Evolutionary conservation across 2,888 invertebrate species (phyloP), one percentile per base, ranked within the genome.

Genomic region (Leptothorax acervorum): DNA sequence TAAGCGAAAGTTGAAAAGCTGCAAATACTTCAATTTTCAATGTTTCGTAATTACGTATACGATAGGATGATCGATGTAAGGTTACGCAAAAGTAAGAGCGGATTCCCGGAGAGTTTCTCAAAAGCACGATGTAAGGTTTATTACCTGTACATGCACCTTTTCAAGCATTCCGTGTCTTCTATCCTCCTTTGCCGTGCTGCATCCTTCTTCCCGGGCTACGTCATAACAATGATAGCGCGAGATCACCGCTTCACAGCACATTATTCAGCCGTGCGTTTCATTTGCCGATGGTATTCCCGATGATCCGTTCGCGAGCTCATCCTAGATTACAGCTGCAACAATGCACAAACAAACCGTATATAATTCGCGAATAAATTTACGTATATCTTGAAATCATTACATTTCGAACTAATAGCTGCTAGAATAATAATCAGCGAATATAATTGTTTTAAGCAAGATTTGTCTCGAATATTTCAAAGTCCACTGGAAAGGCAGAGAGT

Each of bases 61-160:
- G 1, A 23, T 48, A 15, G 39, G 6, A 15, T 28, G 6, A 23
- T 45, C 15, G 1, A 65, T n/a, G 8, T 1, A 35, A 74, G 35
- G 15, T n/a, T 75, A 35, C 66, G 9, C n/a, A 63, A 62, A 39
- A 39, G 15, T 6, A n/a, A 39, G 15, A 23, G n/a, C n/a, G 15
- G 28, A 39, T 2, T 65, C 1, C 3, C 3, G 8, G 6, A 75
- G n/a, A 53, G 11, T 11, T 23, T 75, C 45, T 31, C 4, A n/a
- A 65, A 65, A 12, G 71, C 48, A 60, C 45, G 9, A 6, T 28
- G 3, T 23, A 11, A 66, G 51, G 12, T 73, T 55, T 31, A 42
- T 76, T 74, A 82, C 82, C 79, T 83, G 84, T 87, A 85, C 90
- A 84, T 90, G 83, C 88, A 91, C 87, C 86, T 84, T 86, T 63